Evolutionary conservation across 2,797 vertebrate species (phyloP).

Genomic region (Clarias laeviceps): DNA sequence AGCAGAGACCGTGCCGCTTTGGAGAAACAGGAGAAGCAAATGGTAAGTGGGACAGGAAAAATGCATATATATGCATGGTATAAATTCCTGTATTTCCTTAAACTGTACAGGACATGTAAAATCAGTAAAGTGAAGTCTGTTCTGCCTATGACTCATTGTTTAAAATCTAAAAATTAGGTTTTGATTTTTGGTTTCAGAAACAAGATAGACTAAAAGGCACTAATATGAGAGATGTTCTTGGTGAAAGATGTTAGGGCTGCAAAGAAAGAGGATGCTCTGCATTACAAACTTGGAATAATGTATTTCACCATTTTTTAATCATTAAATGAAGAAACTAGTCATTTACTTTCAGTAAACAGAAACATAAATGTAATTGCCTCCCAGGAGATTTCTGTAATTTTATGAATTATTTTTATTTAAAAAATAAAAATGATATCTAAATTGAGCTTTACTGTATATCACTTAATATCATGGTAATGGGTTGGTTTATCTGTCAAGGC

Average conservation of each 20-base stretch:
- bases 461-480: background rate
- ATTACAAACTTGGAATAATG: conserved; percentile 2
- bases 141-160: conserved; percentile 10
- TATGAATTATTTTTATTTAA: conserved; percentile 66
- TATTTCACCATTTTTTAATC: conserved; percentile 44
- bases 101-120: conserved; percentile 4
- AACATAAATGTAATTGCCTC: conserved; percentile 74
- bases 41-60: conserved; percentile 79
- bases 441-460: conserved; percentile 52
- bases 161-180: background rate
- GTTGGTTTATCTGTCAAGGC: background rate
- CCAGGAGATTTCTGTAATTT: conserved; percentile 62
- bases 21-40: conserved; percentile 96
- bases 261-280: background rate
- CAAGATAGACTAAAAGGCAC: conserved; percentile 55
- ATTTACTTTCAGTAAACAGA: conserved; percentile 71
- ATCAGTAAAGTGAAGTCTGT: background rate
- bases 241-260: background rate
- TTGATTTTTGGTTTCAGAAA: conserved; percentile 23
- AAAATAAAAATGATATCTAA: conserved; percentile 59
- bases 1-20: conserved; percentile 90
- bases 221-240: background rate
- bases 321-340: conserved; percentile 63
- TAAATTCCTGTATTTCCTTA: conserved; percentile 16
- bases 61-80: background rate